Percentiles rank a stretch among this genome's conserved stretches.
Evolutionary conservation across 2,797 vertebrate species (phyloP).

Genomic region (Sylvia borin): DNA sequence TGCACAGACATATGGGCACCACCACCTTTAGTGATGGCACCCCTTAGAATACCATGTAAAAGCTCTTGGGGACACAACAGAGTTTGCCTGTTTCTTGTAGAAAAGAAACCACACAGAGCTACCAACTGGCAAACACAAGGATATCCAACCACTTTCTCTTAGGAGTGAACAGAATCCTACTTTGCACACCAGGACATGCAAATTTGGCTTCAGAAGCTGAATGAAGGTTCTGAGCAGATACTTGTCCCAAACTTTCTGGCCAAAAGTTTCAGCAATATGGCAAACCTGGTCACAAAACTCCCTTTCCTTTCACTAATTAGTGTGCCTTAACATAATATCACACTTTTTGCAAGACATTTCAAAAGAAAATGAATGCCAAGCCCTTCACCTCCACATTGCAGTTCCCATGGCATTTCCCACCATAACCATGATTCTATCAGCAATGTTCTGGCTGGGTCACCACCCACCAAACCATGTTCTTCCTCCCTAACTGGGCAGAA

Average conservation of each 20-base stretch:
- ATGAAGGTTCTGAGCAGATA: neutral
- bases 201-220: neutral
- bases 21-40: neutral
- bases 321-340: neutral
- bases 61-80: neutral
- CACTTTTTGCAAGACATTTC: neutral
- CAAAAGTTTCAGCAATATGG: neutral
- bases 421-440: neutral
- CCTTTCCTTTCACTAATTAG: neutral
- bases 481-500: neutral
- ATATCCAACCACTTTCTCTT: neutral
- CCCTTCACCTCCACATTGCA: neutral
- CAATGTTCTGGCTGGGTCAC: fast-evolving
- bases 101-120: neutral
- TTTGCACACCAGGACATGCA: neutral
- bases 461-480: neutral
- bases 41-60: neutral
- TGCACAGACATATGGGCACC: neutral
- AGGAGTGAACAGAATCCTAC: neutral
- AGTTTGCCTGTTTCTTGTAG: neutral
- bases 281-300: neutral
- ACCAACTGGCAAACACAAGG: neutral
- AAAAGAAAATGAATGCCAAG: neutral
- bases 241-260: neutral
- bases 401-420: neutral